Evolutionary conservation across 1,140 invertebrate species (phyloP).

Genomic region (Drosophila parabipectinata): DNA sequence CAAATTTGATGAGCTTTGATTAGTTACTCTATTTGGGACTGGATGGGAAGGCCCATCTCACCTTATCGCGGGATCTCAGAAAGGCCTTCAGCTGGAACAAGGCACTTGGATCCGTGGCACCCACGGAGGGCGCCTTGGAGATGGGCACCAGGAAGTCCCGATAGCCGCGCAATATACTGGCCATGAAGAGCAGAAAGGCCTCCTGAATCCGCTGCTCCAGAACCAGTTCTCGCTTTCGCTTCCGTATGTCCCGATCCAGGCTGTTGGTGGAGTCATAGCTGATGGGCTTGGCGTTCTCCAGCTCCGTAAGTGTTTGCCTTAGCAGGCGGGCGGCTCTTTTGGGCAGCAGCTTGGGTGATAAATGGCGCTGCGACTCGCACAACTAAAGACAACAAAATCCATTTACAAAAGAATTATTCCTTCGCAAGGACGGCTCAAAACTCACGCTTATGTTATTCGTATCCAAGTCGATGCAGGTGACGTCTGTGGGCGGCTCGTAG

Average conservation of each 20-base stretch:
- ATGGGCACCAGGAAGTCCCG: constrained; percentile 95
- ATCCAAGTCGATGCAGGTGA: constrained; percentile 99
- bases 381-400: constrained; percentile 85
- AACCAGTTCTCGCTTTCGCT: constrained; percentile 88
- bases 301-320: constrained; percentile 88
- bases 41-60: constrained; percentile 31
- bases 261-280: constrained; percentile 86
- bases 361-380: constrained; percentile 93
- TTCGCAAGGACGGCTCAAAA: constrained; percentile 1
- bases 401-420: background rate
- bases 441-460: constrained; percentile 95
- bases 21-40: background rate
- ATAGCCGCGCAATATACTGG: constrained; percentile 96
- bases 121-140: constrained; percentile 95
- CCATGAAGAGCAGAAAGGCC: constrained; percentile 98
- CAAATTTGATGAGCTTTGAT: background rate
- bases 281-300: constrained; percentile 85
- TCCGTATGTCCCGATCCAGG: constrained; percentile 86
- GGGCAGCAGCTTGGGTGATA: constrained; percentile 93
- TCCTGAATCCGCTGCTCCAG: constrained; percentile 98
- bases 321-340: constrained; percentile 94
- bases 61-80: constrained; percentile 86
- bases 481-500: constrained; percentile 97
- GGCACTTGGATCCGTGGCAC: constrained; percentile 96
- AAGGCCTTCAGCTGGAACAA: constrained; percentile 97